phyloP scores from a whole-genome alignment of 2,888 invertebrate species.

The Oasisia sp. region DNA sequence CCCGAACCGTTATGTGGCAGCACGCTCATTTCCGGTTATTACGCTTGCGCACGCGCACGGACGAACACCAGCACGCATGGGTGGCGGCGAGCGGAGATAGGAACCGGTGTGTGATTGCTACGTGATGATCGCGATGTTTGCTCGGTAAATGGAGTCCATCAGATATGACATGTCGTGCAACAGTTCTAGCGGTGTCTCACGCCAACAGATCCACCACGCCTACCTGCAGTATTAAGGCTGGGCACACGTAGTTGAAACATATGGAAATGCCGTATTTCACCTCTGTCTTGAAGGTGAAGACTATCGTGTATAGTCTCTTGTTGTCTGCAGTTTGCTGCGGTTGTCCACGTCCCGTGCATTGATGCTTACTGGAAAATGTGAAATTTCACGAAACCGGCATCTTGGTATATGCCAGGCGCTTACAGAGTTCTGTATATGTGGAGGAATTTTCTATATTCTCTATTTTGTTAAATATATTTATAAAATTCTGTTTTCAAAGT shows the following conservation, averaged over 20 bases:
- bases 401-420: too few species aligned
- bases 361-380: too few species aligned
- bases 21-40: constrained; percentile 12
- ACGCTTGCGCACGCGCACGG: not conserved
- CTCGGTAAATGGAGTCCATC: not conserved
- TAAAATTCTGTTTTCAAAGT: too few species aligned
- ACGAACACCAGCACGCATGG: not conserved
- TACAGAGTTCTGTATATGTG: too few species aligned
- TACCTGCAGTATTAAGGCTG: not conserved
- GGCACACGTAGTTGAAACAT: not conserved
- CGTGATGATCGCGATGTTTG: not conserved
- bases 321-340: too few species aligned
- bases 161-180: not conserved
- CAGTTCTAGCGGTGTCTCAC: not conserved
- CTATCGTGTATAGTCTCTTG: too few species aligned
- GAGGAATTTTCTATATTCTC: too few species aligned
- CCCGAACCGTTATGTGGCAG: not conserved
- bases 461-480: too few species aligned
- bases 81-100: not conserved
- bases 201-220: not conserved
- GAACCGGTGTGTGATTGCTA: not conserved
- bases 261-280: too few species aligned
- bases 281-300: too few species aligned
- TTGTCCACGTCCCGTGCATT: too few species aligned
- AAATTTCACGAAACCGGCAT: too few species aligned